Base-by-base conservation (phyloP, 2,797 vertebrate species). In the Vireo griseus region DNA sequence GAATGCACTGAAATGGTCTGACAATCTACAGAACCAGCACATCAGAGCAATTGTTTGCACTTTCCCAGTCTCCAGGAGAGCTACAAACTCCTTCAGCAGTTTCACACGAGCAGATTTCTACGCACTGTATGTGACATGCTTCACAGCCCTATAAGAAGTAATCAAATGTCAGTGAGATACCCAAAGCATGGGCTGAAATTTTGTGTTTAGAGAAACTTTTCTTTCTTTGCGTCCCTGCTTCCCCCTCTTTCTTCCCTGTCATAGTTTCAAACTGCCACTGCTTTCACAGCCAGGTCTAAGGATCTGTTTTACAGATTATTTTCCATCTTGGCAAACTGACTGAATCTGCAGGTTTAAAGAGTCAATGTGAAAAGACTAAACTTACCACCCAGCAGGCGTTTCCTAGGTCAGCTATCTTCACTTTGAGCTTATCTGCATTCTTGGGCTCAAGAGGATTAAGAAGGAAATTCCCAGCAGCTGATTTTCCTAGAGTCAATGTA, bases 321-420 rank as follows among this genome's bases (percentile, higher is more conserved):
- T 87, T 55, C 76, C 52, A 57, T 35, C 59, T 50, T 25, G 78
- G 58, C 72, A 72, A 92, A 52, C 61, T 72, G 74, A 93, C 94
- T 57, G 51, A 75, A 74, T 69, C 33, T 86, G 24, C 78, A 89
- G 55, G 44, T 93, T 88, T 61, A 63, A 79, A 62, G 25, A 58
- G 76, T 63, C 33, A 74, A 12, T 7, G 76, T 84, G 52, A 58
- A 92, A 63, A 91, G 48, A 71, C 39, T 44, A 42, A 94, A 98
- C 99, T 99, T 98, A 99, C 99, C 98, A 99, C 99, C 99, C 99
- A 99, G 97, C 99, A 99, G 93, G 99, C 99, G 54, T 99, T 99
- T 96, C 99, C 99, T 97, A 99, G 98, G 96, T 99, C 99, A 68
- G 99, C 99, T 89, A 99, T 99, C 98, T 99, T 99, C 97, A 99